These are phyloP conservation scores for Thunnus maccoyii DNA, from an alignment of 2,113 vertebrate genomes.

Conservation along the genomic window DNA sequence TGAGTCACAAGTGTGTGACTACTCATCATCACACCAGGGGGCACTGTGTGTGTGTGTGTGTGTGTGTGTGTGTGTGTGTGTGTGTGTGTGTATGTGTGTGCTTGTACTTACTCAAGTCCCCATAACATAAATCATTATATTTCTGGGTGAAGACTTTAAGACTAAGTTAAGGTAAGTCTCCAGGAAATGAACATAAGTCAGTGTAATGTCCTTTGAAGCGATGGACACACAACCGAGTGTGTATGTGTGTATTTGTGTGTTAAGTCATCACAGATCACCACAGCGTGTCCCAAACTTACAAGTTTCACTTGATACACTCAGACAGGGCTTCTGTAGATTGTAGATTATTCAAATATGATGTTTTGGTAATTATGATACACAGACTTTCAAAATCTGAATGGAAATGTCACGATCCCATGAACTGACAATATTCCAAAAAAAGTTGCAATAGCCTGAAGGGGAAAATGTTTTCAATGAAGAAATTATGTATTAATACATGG, in stretches of 20 bases:
- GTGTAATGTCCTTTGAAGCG: too few species aligned
- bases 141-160: too few species aligned
- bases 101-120: too few species aligned
- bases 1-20: constrained; percentile 74
- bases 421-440: neutral
- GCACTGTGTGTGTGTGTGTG: constrained; percentile 15
- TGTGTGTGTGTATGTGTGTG: constrained; percentile 8
- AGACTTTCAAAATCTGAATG: neutral
- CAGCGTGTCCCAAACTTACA: neutral
- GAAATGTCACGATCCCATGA: neutral
- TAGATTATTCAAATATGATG: neutral
- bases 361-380: neutral
- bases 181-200: too few species aligned
- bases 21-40: constrained; percentile 39
- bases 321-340: neutral
- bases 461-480: constrained; percentile 38
- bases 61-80: constrained; percentile 13
- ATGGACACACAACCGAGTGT: too few species aligned
- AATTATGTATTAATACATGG: constrained; percentile 43
- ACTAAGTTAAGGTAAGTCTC: too few species aligned
- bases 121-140: too few species aligned
- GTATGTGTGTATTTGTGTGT: too few species aligned
- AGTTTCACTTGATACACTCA: neutral
- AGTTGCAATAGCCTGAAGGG: neutral
- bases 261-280: neutral